Evolutionary conservation across 2,888 invertebrate species (phyloP).

Genomic region (Eupithecia abbreviata): DNA sequence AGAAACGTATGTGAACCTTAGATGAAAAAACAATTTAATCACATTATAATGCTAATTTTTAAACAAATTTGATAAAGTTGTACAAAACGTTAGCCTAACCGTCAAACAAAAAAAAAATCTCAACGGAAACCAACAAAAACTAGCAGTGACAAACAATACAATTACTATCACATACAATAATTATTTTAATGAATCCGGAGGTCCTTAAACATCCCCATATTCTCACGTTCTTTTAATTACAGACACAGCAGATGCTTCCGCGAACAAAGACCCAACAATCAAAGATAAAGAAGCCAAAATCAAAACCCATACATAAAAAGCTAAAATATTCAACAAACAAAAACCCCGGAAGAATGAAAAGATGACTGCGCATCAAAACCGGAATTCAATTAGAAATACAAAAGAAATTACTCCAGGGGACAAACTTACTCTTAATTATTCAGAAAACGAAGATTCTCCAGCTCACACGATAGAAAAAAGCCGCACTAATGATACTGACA

Average conservation of each 20-base stretch:
- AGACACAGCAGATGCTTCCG: slow-evolving; percentile 71
- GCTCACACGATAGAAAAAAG: slow-evolving; percentile 71
- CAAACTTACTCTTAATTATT: slow-evolving; percentile 80
- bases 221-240: slow-evolving; percentile 82
- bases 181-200: slow-evolving; percentile 57
- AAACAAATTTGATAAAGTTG: neutral
- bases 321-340: slow-evolving; percentile 74
- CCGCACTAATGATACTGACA: slow-evolving; percentile 75
- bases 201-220: slow-evolving; percentile 60
- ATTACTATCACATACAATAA: slow-evolving; percentile 51
- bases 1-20: neutral
- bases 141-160: slow-evolving; percentile 37
- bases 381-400: slow-evolving; percentile 79
- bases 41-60: neutral
- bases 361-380: slow-evolving; percentile 79
- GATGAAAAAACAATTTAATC: too few relatives aligned
- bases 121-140: slow-evolving; percentile 25
- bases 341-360: slow-evolving; percentile 51
- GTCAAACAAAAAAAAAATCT: slow-evolving; percentile 45
- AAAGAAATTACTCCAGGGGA: slow-evolving; percentile 74
- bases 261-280: slow-evolving; percentile 54
- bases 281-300: slow-evolving; percentile 69
- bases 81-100: slow-evolving; percentile 33
- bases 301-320: slow-evolving; percentile 63
- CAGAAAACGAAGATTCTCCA: slow-evolving; percentile 58